A percentile compares a stretch with the other conserved stretches of the same genome.
phyloP scores from a whole-genome alignment of 2,797 vertebrate species.

The Acestrorhynchus altus region DNA sequence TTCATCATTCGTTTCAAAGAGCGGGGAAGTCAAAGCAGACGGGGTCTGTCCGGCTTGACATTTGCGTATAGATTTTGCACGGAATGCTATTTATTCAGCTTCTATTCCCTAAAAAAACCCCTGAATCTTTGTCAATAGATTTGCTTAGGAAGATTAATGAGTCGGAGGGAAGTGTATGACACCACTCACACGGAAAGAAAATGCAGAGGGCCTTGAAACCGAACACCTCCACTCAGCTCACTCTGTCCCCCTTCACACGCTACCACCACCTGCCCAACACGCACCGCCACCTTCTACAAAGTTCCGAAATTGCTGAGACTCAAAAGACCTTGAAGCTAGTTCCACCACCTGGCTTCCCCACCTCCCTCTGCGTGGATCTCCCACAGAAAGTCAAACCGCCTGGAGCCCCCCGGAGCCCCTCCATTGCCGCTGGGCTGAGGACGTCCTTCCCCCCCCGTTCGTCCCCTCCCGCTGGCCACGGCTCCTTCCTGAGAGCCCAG shows the following conservation, averaged over 20 bases:
- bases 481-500: slow-evolving; percentile 76
- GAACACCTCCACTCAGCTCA: neutral
- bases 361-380: slow-evolving; percentile 7
- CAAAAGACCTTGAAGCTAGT: slow-evolving; percentile 16
- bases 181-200: slow-evolving; percentile 1
- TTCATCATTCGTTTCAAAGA: slow-evolving; percentile 19
- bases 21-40: slow-evolving; percentile 7
- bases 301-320: slow-evolving; percentile 23
- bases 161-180: slow-evolving; percentile 12
- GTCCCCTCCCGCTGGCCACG: slow-evolving; percentile 70
- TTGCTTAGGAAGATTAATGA: slow-evolving; percentile 41
- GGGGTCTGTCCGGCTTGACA: slow-evolving; percentile 19
- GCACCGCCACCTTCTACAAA: slow-evolving; percentile 45
- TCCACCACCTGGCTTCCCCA: slow-evolving; percentile 27
- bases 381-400: slow-evolving; percentile 10
- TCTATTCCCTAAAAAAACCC: neutral
- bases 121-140: slow-evolving; percentile 35
- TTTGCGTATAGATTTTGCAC: slow-evolving; percentile 31
- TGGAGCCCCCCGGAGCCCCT: slow-evolving; percentile 10
- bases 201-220: slow-evolving; percentile 11
- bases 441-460: slow-evolving; percentile 56
- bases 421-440: slow-evolving; percentile 68
- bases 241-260: neutral
- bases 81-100: slow-evolving; percentile 36
- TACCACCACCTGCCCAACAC: slow-evolving; percentile 57